Evolutionary conservation across 2,888 invertebrate genomes (phyloP), one percentile per base, ranked within the genome.

Genomic region (Leptogaster cylindrica): DNA sequence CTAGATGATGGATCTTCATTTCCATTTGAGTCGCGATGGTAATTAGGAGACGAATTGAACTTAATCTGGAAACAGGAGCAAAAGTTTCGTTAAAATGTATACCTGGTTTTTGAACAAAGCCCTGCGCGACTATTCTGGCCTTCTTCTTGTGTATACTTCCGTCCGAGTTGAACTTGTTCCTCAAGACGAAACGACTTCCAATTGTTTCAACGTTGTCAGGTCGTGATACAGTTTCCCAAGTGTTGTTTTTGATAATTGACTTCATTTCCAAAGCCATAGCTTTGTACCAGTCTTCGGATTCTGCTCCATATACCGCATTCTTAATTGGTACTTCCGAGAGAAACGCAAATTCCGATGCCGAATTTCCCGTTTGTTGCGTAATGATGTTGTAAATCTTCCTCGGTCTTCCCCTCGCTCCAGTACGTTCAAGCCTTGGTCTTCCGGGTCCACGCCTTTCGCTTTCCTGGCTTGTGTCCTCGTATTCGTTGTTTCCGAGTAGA

Each of bases 101-200:
- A 41, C 68, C 70, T 36, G 55, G 69, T 55, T 67, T 65, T 27
- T 71, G 70, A 1, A 70, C 68, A 39, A 69, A 72, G 6, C 68
- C 70, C 65, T 72, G 70, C 33, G 70, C 71, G 18, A 71, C 72
- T 14, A 71, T 68, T 8, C 71, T 67, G 7, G 66, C 70, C 48
- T 72, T 71, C 41, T 67, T 65, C 18, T 52, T 69, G 20, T 66
- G 50, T 25, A 63, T 61, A 12, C 12, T 6, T 5, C 50, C n/a
- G 36, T 14, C 63, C 64, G 52, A 1, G 4, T 28, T 31, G 33
- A 3, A 23, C 55, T 65, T 51, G 65, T 67, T 39, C 12, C 39
- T 61, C 14, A 67, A 46, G 2, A 36, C 63, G 20, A 63, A 63
- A 25, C 12, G 46, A n/a, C n/a, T 12, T 3, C 36, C 36, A 36